Base-by-base conservation (phyloP, 2,797 vertebrate species). In the Diglossa cyanea region DNA sequence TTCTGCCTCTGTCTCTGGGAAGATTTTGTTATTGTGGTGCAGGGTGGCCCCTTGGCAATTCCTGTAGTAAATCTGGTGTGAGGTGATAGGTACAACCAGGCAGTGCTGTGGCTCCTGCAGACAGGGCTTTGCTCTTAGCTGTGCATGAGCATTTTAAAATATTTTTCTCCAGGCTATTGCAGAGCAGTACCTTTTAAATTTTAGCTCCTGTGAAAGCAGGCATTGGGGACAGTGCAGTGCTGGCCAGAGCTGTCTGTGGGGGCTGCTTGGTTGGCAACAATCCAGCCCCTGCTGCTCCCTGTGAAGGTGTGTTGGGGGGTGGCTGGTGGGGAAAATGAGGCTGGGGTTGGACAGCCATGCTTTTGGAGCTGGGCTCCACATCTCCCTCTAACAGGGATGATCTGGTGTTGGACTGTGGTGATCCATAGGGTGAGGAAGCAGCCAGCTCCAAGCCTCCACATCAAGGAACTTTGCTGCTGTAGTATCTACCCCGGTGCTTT, bases 1-100 rank as follows among this genome's bases (percentile, higher is more conserved):
- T 95, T 96, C 89, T 95, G 94, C 93, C 44, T 63, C 91, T 78
- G 86, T 89, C 74, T 92, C 74, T 63, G 51, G 91, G 91, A 92
- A 42, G 89, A 89, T 93, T 94, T 88, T 20, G 31, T 76, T 77
- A 31, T 31, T 1, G 0, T 5, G 17, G 55, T 82, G 71, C 77
- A 51, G 62, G 35, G 68, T 2, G 3, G 88, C 68, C 90, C 53
- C 63, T 31, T 30, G 62, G 74, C 88, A 70, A 42, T 53, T 87
- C 74, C 67, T 73, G 55, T 26, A 87, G 80, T 51, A 74, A 66
- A 65, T 47, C 55, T 55, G 77, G 37, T 44, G 72, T 4, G 61
- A 80, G 79, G 65, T 0, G 2, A 67, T n/a, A 17, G 77, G 83
- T 77, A 39, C 53, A 88, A 35, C 42, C 0, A 1, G 31, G 72